These are phyloP conservation scores for Atractosteus spatula DNA, from an alignment of 2,113 vertebrate genomes.

Conservation along the genomic window DNA sequence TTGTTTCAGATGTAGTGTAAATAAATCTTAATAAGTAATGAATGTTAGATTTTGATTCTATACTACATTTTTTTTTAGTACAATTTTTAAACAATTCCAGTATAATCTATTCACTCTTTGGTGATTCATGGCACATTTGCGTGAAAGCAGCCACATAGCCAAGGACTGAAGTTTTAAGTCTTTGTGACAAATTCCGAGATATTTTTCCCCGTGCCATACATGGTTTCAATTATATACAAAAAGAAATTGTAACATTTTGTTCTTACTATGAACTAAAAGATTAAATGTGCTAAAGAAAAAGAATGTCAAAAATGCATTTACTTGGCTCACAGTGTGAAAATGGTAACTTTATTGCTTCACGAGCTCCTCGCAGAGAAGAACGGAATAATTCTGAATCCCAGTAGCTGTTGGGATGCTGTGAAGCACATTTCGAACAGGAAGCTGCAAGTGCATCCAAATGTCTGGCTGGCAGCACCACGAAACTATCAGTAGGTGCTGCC, in stretches of 20 bases:
- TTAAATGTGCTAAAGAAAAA: not conserved
- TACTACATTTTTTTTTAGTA: too few relatives aligned
- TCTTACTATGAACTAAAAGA: not conserved
- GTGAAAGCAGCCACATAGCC: too few relatives aligned
- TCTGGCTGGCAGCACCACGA: constrained; percentile 3
- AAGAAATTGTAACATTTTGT: not conserved
- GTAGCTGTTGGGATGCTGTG: not conserved
- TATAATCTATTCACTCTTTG: too few relatives aligned
- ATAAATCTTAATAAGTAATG: too few relatives aligned
- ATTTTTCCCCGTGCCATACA: too few relatives aligned
- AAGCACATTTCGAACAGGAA: not conserved
- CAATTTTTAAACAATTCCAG: too few relatives aligned
- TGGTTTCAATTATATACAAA: too few relatives aligned
- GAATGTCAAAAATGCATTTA: constrained; percentile 6
- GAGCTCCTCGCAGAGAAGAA: not conserved
- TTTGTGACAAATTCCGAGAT: too few relatives aligned
- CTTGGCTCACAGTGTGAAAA: not conserved
- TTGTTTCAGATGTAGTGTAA: too few relatives aligned
- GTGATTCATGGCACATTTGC: too few relatives aligned
- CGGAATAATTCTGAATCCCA: not conserved
- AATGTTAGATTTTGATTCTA: too few relatives aligned
- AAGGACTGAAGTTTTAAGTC: too few relatives aligned
- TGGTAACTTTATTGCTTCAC: not conserved
- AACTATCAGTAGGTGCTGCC: constrained; percentile 3
- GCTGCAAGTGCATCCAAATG: not conserved